phyloP scores from a whole-genome alignment of 2,113 vertebrate genomes.

The Acanthochromis polyacanthus region DNA sequence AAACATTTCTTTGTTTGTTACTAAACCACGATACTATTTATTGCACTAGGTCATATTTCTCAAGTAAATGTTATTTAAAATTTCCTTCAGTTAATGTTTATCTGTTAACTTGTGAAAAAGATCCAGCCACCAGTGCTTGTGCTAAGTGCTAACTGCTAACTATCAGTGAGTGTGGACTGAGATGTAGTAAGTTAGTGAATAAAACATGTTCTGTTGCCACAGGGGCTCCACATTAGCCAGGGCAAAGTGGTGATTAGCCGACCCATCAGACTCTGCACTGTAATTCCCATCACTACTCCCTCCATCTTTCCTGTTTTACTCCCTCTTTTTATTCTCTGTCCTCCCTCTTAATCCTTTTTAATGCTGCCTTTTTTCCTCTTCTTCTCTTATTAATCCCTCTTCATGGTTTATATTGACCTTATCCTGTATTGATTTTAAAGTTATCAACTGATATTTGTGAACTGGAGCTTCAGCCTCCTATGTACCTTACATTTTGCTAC shows the following conservation, averaged over 20 bases:
- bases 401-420: not conserved
- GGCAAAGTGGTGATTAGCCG: constrained; percentile 88
- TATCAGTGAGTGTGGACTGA: constrained; percentile 73
- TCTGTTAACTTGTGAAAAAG: constrained; percentile 16
- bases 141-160: constrained; percentile 71
- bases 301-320: constrained; percentile 37
- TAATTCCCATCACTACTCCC: constrained; percentile 81
- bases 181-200: constrained; percentile 86
- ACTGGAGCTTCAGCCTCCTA: no score
- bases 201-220: constrained; percentile 89
- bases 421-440: not conserved
- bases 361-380: constrained; percentile 15
- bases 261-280: constrained; percentile 84
- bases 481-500: no score
- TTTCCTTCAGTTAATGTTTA: not conserved
- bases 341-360: constrained; percentile 5
- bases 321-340: not conserved
- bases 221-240: constrained; percentile 86
- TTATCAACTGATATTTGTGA: not conserved
- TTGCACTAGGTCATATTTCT: not conserved
- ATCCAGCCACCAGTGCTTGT: constrained; percentile 10
- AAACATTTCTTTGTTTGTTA: no score
- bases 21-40: no score
- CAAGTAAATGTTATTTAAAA: not conserved
- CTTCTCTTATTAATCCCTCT: not conserved